These are phyloP conservation scores for Chlamydotis undulata DNA, from an alignment of 2,113 vertebrate species.

Conservation along the genomic window DNA sequence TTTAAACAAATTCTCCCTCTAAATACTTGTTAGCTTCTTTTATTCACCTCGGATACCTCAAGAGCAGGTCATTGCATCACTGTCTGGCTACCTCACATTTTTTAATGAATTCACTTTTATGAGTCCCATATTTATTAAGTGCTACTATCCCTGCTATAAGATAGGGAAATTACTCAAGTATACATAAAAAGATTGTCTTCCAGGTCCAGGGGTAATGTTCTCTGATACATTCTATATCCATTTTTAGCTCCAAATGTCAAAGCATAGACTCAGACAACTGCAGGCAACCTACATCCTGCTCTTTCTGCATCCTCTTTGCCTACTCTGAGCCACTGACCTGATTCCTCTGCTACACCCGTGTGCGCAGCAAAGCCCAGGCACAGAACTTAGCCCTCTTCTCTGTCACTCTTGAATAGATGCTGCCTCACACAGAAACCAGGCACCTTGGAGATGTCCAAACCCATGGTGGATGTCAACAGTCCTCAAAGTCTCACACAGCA, in stretches of 20 bases:
- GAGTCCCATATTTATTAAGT: background rate
- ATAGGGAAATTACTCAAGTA: background rate
- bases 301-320: background rate
- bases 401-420: background rate
- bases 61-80: background rate
- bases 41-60: background rate
- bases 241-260: background rate
- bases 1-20: background rate
- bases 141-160: background rate
- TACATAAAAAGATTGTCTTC: background rate
- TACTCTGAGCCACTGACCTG: background rate
- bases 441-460: background rate
- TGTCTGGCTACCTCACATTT: background rate
- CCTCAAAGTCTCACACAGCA: background rate
- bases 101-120: background rate
- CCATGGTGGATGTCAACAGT: too few relatives aligned
- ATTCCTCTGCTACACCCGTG: background rate
- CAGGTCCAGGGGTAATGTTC: too few relatives aligned
- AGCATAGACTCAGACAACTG: background rate
- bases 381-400: background rate
- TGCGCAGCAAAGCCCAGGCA: background rate
- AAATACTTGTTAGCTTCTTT: background rate
- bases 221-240: background rate
- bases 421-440: background rate
- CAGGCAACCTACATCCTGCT: background rate